phyloP scores from a whole-genome alignment of 2,888 invertebrate species.

The Thecophora atra region DNA sequence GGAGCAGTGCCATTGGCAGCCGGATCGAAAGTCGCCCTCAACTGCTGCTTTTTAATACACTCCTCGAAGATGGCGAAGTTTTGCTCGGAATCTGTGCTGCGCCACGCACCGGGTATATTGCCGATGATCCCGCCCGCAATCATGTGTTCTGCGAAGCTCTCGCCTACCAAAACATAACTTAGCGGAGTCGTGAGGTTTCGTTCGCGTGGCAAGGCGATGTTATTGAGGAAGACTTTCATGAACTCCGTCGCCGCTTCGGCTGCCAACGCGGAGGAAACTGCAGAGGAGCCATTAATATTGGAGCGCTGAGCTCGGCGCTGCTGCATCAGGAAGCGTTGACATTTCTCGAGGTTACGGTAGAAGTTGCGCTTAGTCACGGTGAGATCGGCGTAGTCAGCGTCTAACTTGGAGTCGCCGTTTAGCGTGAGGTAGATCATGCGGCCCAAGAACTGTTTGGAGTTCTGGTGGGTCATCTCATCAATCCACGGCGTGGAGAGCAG shows the following conservation, averaged over 20 bases:
- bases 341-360: constrained; percentile 60
- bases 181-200: constrained; percentile 55
- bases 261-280: background rate
- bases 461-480: constrained; percentile 60
- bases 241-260: constrained; percentile 49
- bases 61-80: constrained; percentile 52
- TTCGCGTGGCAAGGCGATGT: constrained; percentile 51
- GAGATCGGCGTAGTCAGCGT: constrained; percentile 53
- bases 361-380: constrained; percentile 57
- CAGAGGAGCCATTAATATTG: background rate
- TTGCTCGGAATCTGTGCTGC: constrained; percentile 61
- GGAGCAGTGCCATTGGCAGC: background rate
- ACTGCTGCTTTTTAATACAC: constrained; percentile 47
- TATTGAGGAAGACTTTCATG: constrained; percentile 51
- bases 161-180: constrained; percentile 54
- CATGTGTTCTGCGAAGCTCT: constrained; percentile 56
- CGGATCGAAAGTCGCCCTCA: background rate
- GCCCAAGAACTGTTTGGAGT: constrained; percentile 56
- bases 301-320: constrained; percentile 32
- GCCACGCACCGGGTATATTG: constrained; percentile 59
- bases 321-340: constrained; percentile 53
- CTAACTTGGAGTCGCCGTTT: constrained; percentile 57
- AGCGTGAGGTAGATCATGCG: constrained; percentile 58
- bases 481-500: constrained; percentile 57
- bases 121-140: constrained; percentile 60